Conservation (phyloP, 2,797 vertebrate genomes). For the Amblyraja radiata region DNA sequence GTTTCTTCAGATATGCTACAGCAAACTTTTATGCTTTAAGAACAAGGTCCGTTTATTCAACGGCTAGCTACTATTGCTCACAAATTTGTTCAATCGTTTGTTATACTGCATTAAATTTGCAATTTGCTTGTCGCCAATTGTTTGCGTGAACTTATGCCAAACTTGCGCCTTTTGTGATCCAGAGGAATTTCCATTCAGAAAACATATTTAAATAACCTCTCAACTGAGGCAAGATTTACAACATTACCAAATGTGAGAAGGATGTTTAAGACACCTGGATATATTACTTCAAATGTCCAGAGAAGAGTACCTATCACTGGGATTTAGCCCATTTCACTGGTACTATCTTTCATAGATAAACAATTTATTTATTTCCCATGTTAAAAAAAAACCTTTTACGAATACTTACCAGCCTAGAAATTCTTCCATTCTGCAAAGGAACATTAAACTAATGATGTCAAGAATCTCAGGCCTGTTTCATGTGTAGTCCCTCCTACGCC, state of each 20-base stretch:
- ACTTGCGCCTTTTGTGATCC: not conserved
- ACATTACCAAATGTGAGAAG: not conserved
- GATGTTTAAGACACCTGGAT: not conserved
- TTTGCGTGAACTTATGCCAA: not conserved
- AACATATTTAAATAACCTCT: constrained; percentile 1
- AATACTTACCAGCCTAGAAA: not conserved
- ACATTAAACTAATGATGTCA: too few species aligned
- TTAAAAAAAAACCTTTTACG: not conserved
- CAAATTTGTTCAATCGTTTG: not conserved
- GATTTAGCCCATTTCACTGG: not conserved
- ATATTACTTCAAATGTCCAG: not conserved
- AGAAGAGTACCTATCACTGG: not conserved
- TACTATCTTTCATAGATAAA: not conserved
- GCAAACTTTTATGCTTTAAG: constrained; percentile 20
- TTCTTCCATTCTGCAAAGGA: too few species aligned
- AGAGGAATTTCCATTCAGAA: not conserved
- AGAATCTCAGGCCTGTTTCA: too few species aligned
- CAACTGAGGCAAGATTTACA: not conserved
- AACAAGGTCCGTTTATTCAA: not conserved
- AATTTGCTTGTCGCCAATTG: not conserved
- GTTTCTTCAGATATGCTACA: constrained; percentile 18
- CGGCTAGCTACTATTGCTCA: not conserved
- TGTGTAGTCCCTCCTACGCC: too few species aligned
- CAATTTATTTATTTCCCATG: not conserved
- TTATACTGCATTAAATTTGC: not conserved